Percentiles rank a stretch among this genome's conserved stretches.
Conservation (phyloP, 2,888 invertebrate genomes). For the Eretmocerus hayati region DNA sequence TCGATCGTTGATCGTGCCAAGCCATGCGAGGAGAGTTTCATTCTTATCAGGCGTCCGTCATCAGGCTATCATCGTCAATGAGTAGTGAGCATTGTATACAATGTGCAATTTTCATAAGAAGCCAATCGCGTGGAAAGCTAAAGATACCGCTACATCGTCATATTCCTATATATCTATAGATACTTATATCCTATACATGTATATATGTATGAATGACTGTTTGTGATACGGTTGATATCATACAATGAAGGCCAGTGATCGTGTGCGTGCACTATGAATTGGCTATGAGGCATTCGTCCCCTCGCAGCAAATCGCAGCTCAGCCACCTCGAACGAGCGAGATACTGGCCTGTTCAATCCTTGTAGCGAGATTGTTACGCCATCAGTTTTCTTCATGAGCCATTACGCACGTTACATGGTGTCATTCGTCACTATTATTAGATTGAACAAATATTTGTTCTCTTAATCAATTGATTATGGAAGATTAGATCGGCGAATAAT, state of each 20-base stretch:
- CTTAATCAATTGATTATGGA: too few relatives aligned
- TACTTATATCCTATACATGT: too few relatives aligned
- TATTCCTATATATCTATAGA: too few relatives aligned
- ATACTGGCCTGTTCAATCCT: slow-evolving; percentile 17
- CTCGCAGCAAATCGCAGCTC: background rate
- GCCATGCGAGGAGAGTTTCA: slow-evolving; percentile 22
- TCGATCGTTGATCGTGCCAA: slow-evolving; percentile 23
- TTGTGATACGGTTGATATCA: too few relatives aligned
- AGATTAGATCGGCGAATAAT: too few relatives aligned
- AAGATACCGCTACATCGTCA: slow-evolving; percentile 19
- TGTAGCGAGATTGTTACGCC: slow-evolving; percentile 23
- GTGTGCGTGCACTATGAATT: background rate
- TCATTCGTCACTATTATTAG: too few relatives aligned
- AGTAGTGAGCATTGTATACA: too few relatives aligned
- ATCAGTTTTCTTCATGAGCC: slow-evolving; percentile 13
- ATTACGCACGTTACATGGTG: slow-evolving; percentile 16
- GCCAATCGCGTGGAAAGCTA: slow-evolving; percentile 25
- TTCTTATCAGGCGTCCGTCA: slow-evolving; percentile 24
- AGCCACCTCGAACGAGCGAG: background rate
- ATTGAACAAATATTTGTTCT: too few relatives aligned
- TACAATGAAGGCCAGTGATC: background rate
- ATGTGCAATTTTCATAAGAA: slow-evolving; percentile 25
- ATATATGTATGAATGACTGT: too few relatives aligned
- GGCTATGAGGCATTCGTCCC: background rate
- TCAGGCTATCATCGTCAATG: slow-evolving; percentile 21